Percentiles rank a stretch among this genome's conserved stretches.
phyloP scores from a whole-genome alignment of 2,797 vertebrate species.

The Natrix natrix region DNA sequence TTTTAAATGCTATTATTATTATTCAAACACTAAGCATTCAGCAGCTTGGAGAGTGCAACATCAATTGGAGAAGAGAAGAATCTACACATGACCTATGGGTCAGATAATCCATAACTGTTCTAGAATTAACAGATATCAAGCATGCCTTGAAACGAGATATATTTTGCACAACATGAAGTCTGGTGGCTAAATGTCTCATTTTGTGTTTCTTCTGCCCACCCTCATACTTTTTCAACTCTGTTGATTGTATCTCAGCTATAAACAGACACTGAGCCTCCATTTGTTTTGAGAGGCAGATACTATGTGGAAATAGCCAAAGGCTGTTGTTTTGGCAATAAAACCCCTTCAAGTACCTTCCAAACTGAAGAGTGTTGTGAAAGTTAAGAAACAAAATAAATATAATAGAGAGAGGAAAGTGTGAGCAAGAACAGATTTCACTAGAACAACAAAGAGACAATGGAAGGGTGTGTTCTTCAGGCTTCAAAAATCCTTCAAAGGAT shows the following conservation, averaged over 20 bases:
- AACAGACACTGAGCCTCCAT: slow-evolving; percentile 18
- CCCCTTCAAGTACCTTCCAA: slow-evolving; percentile 39
- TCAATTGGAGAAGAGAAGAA: neutral
- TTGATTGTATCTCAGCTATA: neutral
- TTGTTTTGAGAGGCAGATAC: slow-evolving; percentile 31
- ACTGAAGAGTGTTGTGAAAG: slow-evolving; percentile 24
- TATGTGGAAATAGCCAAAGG: slow-evolving; percentile 37
- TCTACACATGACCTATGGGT: neutral
- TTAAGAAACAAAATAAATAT: slow-evolving; percentile 18
- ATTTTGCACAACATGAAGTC: neutral
- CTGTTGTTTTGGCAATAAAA: slow-evolving; percentile 18
- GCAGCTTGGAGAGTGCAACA: neutral
- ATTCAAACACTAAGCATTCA: neutral
- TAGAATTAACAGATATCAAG: neutral
- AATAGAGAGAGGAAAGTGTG: neutral
- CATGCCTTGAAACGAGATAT: neutral
- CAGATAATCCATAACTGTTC: neutral
- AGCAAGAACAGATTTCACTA: slow-evolving; percentile 40
- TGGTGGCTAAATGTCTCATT: neutral
- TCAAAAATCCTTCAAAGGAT: slow-evolving; percentile 60
- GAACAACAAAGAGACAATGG: slow-evolving; percentile 52
- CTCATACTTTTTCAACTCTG: neutral
- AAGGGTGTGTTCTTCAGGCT: slow-evolving; percentile 47
- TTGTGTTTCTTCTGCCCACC: neutral
- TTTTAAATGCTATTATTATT: neutral